phyloP scores from a whole-genome alignment of 37 sponge, comb jelly and placozoan species.

The Mnemiopsis leidyi region DNA sequence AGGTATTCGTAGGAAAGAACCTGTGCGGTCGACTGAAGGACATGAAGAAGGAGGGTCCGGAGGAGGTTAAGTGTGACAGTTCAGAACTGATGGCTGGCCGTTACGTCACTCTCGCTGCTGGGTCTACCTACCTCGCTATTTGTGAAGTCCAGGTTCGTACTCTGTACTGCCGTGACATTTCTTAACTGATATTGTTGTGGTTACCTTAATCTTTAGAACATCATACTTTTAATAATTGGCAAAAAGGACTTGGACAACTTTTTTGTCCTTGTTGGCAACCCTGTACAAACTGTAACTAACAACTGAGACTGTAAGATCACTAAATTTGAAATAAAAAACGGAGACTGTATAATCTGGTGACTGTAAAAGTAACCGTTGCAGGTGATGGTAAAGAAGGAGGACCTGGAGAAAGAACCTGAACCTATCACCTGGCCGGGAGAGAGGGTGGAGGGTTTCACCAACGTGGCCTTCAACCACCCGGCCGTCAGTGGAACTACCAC shows the following conservation, averaged over 20 bases:
- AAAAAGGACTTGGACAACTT: too few species aligned
- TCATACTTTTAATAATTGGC: too few species aligned
- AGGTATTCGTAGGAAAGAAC: not conserved
- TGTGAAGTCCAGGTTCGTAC: constrained; percentile 60
- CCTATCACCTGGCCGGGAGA: constrained; percentile 1
- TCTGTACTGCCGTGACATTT: too few species aligned
- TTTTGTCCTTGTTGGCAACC: too few species aligned
- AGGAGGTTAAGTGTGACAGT: not conserved
- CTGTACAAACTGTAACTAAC: too few species aligned
- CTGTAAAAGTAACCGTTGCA: too few species aligned
- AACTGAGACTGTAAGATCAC: too few species aligned
- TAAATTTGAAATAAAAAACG: too few species aligned
- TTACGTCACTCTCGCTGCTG: not conserved
- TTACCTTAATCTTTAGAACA: too few species aligned
- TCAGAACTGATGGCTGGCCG: constrained; percentile 13
- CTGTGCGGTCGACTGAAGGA: not conserved
- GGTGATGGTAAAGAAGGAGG: constrained; percentile 44
- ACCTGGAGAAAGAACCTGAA: not conserved
- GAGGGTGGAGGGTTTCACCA: not conserved
- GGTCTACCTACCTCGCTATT: not conserved
- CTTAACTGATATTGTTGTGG: too few species aligned
- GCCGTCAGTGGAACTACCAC: not conserved
- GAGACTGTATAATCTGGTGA: too few species aligned
- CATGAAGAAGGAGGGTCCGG: constrained; percentile 36
- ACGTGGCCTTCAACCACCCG: constrained; percentile 5